Base-by-base conservation (phyloP, 2,797 vertebrate genomes). In the Eulemur rubriventer region DNA sequence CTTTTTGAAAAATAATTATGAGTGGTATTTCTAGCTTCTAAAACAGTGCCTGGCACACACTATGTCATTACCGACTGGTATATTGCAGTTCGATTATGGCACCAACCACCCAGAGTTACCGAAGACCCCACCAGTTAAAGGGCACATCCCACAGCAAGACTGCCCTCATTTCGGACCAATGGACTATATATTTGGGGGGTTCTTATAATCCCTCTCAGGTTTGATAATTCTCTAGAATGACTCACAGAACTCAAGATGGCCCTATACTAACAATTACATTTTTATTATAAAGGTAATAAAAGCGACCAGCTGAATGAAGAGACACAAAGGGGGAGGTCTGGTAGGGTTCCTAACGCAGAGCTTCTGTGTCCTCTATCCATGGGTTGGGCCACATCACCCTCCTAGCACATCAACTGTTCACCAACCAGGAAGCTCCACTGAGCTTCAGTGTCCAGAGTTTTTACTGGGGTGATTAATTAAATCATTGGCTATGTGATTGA, bases 351-450 rank as follows among this genome's bases (percentile, higher is more conserved):
- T n/a, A 17, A 9, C 7, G 11, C 35, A 38, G 4, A 55, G 30
- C 65, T 57, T 65, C 46, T 7, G 48, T 43, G 85, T 79, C 33
- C 46, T 78, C 72, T 57, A 26, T 63, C 79, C 38, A 5, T 0
- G 63, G 70, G 20, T 11, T 18, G 9, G n/a, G 79, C 22, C 2
- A 0, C 1, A 14, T 43, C 11, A 0, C 28, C 9, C n/a, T 48
- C 70, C 43, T 30, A 20, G 43, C 61, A 70, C 63, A 65, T n/a
- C 33, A 33, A 65, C 16, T 65, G 63, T 65, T 59, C 57, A 59
- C 33, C 30, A 6, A 6, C 9, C 16, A 57, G 38, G 61, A 86
- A 63, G 76, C 16, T 28, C 38, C 73, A 16, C 75, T 6, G 67
- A 73, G 30, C 48, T 76, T 65, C 46, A 35, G 35, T 72, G 28